Conservation (phyloP, 2,888 invertebrate genomes). For the Acronicta psi region DNA sequence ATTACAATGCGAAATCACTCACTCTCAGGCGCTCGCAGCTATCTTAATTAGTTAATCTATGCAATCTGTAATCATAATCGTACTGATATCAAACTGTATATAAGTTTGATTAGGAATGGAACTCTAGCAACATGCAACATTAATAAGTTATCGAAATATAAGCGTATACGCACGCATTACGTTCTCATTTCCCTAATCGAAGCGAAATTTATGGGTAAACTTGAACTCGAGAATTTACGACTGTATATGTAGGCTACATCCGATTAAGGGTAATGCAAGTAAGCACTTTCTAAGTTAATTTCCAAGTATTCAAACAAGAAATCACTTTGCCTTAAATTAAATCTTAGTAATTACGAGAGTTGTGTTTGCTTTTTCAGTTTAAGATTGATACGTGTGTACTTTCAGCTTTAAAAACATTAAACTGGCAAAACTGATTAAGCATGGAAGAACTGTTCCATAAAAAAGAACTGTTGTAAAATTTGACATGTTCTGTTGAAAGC, state of each 20-base stretch:
- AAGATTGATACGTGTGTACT: no score
- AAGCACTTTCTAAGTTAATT: background rate
- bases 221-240: slow-evolving; percentile 11
- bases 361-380: background rate
- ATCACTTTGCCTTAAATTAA: no score
- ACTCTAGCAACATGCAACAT: slow-evolving; percentile 8
- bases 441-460: no score
- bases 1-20: no score
- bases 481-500: no score
- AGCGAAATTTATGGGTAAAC: slow-evolving; percentile 25
- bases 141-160: slow-evolving; percentile 25
- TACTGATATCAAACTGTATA: background rate
- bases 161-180: background rate
- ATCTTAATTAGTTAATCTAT: background rate
- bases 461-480: no score
- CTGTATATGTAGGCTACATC: slow-evolving; percentile 9
- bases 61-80: no score
- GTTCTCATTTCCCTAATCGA: slow-evolving; percentile 20
- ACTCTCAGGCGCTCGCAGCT: no score
- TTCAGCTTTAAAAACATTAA: no score
- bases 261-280: slow-evolving; percentile 30
- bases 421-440: no score
- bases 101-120: slow-evolving; percentile 2
- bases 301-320: background rate
- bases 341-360: no score